Conservation (phyloP, 1,140 invertebrate species). For the Bacillus rossius region DNA sequence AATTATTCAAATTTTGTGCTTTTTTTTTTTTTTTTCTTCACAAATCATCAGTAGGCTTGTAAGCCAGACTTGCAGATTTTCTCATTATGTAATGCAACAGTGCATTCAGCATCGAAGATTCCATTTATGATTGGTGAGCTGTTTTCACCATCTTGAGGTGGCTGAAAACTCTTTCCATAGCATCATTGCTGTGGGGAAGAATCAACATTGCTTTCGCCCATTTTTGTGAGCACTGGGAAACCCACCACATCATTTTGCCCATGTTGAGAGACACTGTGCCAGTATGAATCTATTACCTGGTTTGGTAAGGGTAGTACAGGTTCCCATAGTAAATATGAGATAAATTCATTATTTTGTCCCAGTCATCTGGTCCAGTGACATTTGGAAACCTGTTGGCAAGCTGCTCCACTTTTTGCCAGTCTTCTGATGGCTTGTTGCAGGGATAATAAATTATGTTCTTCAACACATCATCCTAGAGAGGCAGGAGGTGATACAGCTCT, state of each 20-base stretch:
- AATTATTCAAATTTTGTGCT: slow-evolving; percentile 11
- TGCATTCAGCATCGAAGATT: neutral
- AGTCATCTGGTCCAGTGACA: neutral
- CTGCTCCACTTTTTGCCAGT: neutral
- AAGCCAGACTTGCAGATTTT: neutral
- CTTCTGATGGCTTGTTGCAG: neutral
- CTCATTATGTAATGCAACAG: neutral
- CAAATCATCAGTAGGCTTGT: too few species aligned
- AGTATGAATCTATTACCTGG: neutral
- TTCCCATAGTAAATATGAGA: neutral
- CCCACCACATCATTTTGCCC: neutral
- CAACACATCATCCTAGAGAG: neutral
- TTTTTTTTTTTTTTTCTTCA: slow-evolving; percentile 8
- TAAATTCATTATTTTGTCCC: neutral
- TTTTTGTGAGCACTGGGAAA: neutral
- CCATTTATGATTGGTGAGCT: neutral
- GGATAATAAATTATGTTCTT: neutral
- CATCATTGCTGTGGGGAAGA: neutral
- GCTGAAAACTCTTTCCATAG: neutral
- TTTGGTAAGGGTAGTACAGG: neutral
- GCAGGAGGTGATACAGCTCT: neutral
- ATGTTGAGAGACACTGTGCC: neutral
- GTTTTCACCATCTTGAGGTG: neutral
- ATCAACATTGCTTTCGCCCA: neutral
- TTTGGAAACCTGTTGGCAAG: neutral